Conservation (phyloP, 2,113 vertebrate genomes). For the Indicator indicator region DNA sequence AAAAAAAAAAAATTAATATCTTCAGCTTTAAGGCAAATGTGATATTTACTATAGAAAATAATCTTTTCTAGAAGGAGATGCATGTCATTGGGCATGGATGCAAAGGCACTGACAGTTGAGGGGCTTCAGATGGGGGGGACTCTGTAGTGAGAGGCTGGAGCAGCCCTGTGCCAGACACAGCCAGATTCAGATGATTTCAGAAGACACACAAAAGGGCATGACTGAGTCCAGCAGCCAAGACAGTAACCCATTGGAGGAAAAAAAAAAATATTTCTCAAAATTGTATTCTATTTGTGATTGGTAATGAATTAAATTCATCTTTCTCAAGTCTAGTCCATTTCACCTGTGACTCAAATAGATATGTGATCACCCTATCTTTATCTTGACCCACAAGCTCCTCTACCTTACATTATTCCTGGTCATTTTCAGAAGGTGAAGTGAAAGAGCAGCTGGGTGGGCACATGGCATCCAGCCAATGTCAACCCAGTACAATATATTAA, state of each 20-base stretch:
- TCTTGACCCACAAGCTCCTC: background rate
- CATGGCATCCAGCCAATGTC: background rate
- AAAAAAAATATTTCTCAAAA: background rate
- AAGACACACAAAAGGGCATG: fast-evolving
- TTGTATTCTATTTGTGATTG: background rate
- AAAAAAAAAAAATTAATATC: background rate
- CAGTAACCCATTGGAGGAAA: background rate
- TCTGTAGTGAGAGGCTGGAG: background rate
- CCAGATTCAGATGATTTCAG: fast-evolving
- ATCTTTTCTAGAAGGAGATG: background rate
- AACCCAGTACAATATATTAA: background rate
- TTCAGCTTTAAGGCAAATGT: background rate
- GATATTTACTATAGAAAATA: background rate
- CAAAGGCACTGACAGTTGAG: background rate
- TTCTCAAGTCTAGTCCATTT: background rate
- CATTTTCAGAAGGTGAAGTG: background rate
- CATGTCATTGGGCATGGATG: background rate
- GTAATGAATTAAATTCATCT: background rate
- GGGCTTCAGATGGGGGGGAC: fast-evolving
- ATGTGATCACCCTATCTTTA: background rate
- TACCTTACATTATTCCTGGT: background rate
- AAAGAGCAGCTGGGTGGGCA: background rate
- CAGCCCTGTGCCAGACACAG: fast-evolving
- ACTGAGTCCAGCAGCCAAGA: fast-evolving
- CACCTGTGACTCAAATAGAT: background rate